phyloP scores from a whole-genome alignment of 2,888 invertebrate species.

The Lasioglossum zephyrum region DNA sequence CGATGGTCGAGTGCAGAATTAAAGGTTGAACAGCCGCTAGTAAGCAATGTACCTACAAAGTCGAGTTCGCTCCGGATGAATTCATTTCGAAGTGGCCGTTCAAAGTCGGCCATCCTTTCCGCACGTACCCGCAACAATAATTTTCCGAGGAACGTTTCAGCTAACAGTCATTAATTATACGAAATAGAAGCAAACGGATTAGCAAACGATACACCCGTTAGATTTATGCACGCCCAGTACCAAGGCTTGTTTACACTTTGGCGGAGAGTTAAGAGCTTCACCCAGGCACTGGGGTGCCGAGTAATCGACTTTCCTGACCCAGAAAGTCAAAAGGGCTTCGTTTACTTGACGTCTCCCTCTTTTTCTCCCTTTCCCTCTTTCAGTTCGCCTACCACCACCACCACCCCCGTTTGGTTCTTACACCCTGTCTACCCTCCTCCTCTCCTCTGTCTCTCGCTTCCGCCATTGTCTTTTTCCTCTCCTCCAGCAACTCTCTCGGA shows the following conservation, averaged over 20 bases:
- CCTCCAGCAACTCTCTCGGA: slow-evolving; percentile 32
- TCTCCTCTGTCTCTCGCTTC: background rate
- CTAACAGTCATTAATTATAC: background rate
- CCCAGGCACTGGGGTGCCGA: slow-evolving; percentile 62
- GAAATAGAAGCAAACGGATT: background rate
- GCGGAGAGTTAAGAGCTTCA: slow-evolving; percentile 73
- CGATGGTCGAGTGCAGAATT: no score
- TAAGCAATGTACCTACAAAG: background rate
- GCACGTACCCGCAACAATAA: background rate
- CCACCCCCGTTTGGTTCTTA: slow-evolving; percentile 50
- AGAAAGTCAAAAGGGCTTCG: slow-evolving; percentile 72
- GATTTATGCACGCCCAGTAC: slow-evolving; percentile 50
- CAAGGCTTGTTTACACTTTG: slow-evolving; percentile 73
- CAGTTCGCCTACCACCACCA: slow-evolving; percentile 10
- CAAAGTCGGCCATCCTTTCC: background rate
- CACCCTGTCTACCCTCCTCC: slow-evolving; percentile 26
- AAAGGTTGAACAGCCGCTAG: no score
- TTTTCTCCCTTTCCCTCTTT: slow-evolving; percentile 18
- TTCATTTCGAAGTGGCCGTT: background rate
- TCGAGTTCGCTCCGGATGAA: background rate
- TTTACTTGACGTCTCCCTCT: slow-evolving; percentile 63
- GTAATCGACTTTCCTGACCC: slow-evolving; percentile 76
- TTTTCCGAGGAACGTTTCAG: background rate
- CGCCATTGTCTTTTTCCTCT: slow-evolving; percentile 35
- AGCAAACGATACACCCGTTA: slow-evolving; percentile 55